phyloP scores from a whole-genome alignment of 2,797 vertebrate genomes.

The Lacerta viridis region DNA sequence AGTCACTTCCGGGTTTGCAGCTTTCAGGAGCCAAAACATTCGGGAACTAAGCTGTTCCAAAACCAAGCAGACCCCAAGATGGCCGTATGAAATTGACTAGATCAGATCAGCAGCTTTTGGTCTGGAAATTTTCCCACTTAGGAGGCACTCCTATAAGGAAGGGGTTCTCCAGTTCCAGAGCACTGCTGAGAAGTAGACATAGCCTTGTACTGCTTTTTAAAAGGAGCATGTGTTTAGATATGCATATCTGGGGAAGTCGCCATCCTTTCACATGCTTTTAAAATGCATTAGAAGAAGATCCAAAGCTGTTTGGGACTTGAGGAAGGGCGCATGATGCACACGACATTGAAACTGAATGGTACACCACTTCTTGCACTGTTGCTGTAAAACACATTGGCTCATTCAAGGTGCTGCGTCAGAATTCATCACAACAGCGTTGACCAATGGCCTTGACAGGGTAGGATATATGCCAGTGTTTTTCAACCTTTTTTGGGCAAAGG shows the following conservation, averaged over 20 bases:
- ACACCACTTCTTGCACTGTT: background rate
- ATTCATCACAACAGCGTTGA: background rate
- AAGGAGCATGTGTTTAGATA: background rate
- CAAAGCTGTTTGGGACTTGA: background rate
- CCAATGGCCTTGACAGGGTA: too few species aligned
- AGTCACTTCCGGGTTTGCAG: too few species aligned
- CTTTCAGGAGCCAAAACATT: too few species aligned
- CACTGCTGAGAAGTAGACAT: background rate
- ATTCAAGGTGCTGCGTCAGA: background rate
- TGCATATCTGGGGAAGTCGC: too few species aligned
- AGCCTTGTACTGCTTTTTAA: background rate
- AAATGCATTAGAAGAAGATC: background rate
- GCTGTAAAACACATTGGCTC: background rate
- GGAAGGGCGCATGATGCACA: background rate
- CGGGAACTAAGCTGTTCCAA: too few species aligned
- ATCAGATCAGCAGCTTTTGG: too few species aligned
- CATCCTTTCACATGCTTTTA: background rate
- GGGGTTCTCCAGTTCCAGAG: background rate
- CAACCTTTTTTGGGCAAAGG: too few species aligned
- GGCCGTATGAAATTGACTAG: background rate
- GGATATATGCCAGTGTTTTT: too few species aligned
- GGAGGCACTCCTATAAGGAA: background rate
- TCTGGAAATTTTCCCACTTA: too few species aligned
- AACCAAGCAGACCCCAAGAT: too few species aligned
- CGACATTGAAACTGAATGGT: background rate